These are phyloP conservation scores for Acheta domesticus DNA, from an alignment of 2,888 invertebrate genomes.

Conservation along the genomic window DNA sequence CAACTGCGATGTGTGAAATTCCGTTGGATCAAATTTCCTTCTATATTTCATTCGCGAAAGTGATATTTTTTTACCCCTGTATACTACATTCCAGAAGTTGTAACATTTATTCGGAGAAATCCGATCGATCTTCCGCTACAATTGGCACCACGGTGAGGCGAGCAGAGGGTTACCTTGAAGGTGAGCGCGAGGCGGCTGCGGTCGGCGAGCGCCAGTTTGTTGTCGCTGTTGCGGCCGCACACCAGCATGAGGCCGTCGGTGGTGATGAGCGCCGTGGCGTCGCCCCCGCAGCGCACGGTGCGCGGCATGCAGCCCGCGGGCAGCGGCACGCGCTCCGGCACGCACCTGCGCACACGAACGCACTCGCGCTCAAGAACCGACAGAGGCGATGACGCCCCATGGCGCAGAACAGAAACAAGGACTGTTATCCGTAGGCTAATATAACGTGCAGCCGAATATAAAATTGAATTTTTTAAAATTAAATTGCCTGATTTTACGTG, in stretches of 20 bases:
- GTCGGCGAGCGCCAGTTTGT: slow-evolving; percentile 55
- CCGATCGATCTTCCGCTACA: no score
- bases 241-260: slow-evolving; percentile 59
- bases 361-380: neutral
- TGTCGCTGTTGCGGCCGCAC: slow-evolving; percentile 61
- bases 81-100: no score
- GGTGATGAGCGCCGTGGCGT: slow-evolving; percentile 60
- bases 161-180: neutral
- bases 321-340: slow-evolving; percentile 49
- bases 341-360: slow-evolving; percentile 44
- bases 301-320: slow-evolving; percentile 51
- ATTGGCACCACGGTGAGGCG: neutral
- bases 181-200: neutral
- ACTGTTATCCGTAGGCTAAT: no score
- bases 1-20: no score
- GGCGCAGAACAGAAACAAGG: no score
- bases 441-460: no score
- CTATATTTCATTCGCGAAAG: no score
- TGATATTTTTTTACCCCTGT: no score
- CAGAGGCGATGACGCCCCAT: neutral
- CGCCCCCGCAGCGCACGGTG: slow-evolving; percentile 58
- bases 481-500: no score
- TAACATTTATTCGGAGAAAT: no score
- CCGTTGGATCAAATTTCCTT: no score
- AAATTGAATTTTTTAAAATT: no score